Base-by-base conservation (phyloP, 1,140 invertebrate species). In the Condylostylus longicornis region DNA sequence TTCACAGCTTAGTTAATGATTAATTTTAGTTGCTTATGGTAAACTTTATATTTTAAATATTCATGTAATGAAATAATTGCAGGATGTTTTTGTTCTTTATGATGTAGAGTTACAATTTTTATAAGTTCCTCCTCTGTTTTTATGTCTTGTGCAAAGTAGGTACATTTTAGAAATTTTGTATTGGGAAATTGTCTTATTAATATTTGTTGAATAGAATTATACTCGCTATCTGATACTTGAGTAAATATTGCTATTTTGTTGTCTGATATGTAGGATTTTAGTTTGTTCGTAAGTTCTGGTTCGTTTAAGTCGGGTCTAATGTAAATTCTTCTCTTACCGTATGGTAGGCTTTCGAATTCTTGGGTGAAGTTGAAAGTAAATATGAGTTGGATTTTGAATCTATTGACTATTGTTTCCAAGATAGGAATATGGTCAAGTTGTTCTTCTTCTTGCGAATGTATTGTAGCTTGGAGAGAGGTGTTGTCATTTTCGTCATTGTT, bases 1-100 rank as follows among this genome's bases (percentile, higher is more conserved):
- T n/a, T 44, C 39, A 27, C 36, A 44, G 34, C 41, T 44, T 42
- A 42, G 30, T 45, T 28, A 25, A 42, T 45, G 25, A 33, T 35
- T 17, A 38, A 15, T 37, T 45, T 31, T 36, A 42, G 29, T 15
- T 42, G 36, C 35, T 29, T 27, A 37, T 30, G 38, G 18, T 44
- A 41, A 38, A 41, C 37, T 21, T 37, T 20, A 19, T 33, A 25
- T 44, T 42, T 44, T 31, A 44, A 19, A 18, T 31, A 22, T 33
- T 38, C 14, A 14, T 44, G 38, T 29, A 37, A 42, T 44, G 21
- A 35, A 22, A 35, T 38, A 21, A 44, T 38, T 33, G 35, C 33
- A 18, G 18, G 29, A 41, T 38, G 39, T 28, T 32, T 41, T 18
- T 31, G 35, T 27, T 19, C 37, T 29, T 41, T 32, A 36, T 25